Evolutionary conservation across 2,113 vertebrate genomes (phyloP).

Genomic region (Pachyramphus minor): DNA sequence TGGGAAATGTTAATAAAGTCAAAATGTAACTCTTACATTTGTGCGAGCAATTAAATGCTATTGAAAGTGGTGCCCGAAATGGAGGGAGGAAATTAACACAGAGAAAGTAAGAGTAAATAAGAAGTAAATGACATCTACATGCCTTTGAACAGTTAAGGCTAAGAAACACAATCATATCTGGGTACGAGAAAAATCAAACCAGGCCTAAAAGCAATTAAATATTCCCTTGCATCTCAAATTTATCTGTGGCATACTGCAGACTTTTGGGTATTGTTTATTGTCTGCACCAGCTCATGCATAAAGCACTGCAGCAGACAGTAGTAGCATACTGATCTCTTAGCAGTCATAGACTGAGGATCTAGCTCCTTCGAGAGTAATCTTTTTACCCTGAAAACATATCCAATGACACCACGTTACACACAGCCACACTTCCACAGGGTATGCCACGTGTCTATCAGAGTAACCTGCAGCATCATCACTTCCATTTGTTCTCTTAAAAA

Average conservation of each 20-base stretch:
- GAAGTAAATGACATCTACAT: not conserved
- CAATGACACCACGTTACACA: not conserved
- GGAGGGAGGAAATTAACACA: not conserved
- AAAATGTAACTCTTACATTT: not conserved
- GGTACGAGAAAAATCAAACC: not conserved
- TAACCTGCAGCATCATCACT: not conserved
- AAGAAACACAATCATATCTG: not conserved
- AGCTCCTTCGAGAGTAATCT: not conserved
- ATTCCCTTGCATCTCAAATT: not conserved
- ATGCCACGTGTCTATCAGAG: not conserved
- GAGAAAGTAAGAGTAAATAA: too few relatives aligned
- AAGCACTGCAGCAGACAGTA: not conserved
- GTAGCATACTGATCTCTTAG: not conserved
- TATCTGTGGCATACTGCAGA: not conserved
- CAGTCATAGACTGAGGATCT: not conserved
- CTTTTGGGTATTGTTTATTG: not conserved
- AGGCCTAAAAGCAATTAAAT: not conserved
- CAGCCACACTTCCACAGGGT: not conserved
- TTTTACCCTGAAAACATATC: not conserved
- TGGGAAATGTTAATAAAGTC: not conserved
- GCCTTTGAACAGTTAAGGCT: not conserved
- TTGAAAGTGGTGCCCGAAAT: not conserved
- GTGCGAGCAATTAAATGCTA: not conserved
- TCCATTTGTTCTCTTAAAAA: not conserved
- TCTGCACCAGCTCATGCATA: not conserved